Evolutionary conservation across 2,113 vertebrate genomes (phyloP), one percentile per base, ranked within the genome.

Genomic region (Aepyceros melampus): DNA sequence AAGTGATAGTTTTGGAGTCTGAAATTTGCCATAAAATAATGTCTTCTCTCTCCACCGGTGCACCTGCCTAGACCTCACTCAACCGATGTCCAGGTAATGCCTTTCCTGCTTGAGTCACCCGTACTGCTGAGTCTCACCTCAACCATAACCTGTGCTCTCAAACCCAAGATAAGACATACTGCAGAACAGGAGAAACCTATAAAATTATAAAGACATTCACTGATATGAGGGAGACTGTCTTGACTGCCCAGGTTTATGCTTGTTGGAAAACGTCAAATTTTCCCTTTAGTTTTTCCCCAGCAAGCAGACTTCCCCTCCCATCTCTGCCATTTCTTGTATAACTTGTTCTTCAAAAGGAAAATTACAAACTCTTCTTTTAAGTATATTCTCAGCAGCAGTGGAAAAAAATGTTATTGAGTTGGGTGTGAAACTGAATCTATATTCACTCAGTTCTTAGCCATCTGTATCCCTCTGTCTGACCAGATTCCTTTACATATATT

Each of bases 141-240:
- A 78, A 33, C 60, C 1, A 0, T 7, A 89, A 36, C 15, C 3
- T 0, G 12, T 2, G 87, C 51, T n/a, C 82, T 49, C 60, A 29
- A 47, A 25, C 9, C 82, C 16, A 1, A 17, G 43, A n/a, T 1
- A 0, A 45, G 8, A 60, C 47, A 27, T 5, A 2, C n/a, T 1
- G 3, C 15, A 49, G 85, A 29, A 10, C 16, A 31, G 10, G 55
- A 25, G 9, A 2, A 16, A 11, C 7, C 6, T 5, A 1, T 10
- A 23, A 16, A 53, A n/a, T 1, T 0, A 0, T 14, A 16, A 33
- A 25, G 82, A 2, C 1, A 0, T 36, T 27, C 19, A 0, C 0
- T 27, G 83, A 45, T 0, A 0, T 0, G 23, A 9, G 25, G 53
- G 47, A n/a, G 31, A 4, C 11, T 0, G 6, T 27, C 19, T 36